Base-by-base conservation (phyloP, 2,113 vertebrate genomes). In the Phylloscopus trochiloides region DNA sequence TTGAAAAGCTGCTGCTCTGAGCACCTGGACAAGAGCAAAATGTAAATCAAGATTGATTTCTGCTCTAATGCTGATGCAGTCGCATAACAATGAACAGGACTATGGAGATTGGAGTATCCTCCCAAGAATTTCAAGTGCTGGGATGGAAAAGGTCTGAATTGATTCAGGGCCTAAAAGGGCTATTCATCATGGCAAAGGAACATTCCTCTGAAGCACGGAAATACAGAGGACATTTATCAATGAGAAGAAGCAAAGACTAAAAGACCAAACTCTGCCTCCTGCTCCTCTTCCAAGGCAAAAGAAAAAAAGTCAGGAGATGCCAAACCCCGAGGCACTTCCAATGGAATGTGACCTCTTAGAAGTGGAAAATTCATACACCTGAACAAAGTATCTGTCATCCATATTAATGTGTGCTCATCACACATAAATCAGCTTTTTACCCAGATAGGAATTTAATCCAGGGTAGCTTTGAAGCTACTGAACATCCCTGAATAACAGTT, bases 1-100 rank as follows among this genome's bases (percentile, higher is more conserved):
- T n/a, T 43, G 62, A 52, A 76, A 78, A 90, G 21, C 17, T 73
- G 57, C 57, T 88, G 50, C 54, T 92, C 62, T 79, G 66, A 90
- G 90, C 58, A 68, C 57, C 54, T 86, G 66, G 73, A 70, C 50
- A 54, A 52, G 75, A 94, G 62, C 12, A 90, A 92, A 94, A 94
- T 79, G 82, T 77, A 96, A 92, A 95, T 93, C 63, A 79, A 90
- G 78, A 93, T 54, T 90, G 86, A 95, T 96, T 90, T 90, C 82
- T 80, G 75, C 66, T 71, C 34, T 59, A 72, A 79, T 68, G 70
- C 45, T 83, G 88, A 57, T 61, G 59, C 82, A 80, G 82, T 34
- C 0, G 2, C 51, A 65, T 82, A 80, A 61, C 59, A 93, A 72
- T 3, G n/a, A 92, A 70, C 42, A 82, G 54, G 78, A 54, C 26